Conservation (phyloP, 2,888 invertebrate species). For the Eupithecia pulchellata region DNA sequence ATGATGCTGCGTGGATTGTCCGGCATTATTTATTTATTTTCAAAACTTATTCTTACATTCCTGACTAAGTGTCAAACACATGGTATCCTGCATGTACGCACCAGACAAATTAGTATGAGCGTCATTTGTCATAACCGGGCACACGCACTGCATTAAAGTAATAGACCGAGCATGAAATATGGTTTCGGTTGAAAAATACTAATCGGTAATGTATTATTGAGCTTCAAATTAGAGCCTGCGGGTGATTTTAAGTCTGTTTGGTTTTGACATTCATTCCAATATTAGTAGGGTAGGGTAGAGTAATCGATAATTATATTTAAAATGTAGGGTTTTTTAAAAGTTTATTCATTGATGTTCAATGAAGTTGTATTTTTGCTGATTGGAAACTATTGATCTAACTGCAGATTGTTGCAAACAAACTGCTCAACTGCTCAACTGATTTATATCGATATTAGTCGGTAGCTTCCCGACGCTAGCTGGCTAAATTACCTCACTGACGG, state of each 20-base stretch:
- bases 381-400: too few relatives aligned
- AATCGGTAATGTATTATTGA: constrained; percentile 45
- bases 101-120: constrained; percentile 74
- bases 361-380: too few relatives aligned
- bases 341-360: too few relatives aligned
- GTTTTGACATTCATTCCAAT: constrained; percentile 12
- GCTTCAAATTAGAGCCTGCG: constrained; percentile 40
- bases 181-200: constrained; percentile 47
- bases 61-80: constrained; percentile 18
- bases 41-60: constrained; percentile 19
- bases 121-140: constrained; percentile 70
- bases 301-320: neutral
- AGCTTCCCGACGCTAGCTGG: too few relatives aligned
- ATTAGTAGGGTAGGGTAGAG: neutral
- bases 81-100: constrained; percentile 62
- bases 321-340: neutral
- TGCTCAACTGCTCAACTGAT: too few relatives aligned
- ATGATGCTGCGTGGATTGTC: too few relatives aligned
- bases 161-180: constrained; percentile 65
- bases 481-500: too few relatives aligned
- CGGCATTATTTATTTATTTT: too few relatives aligned
- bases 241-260: constrained; percentile 35
- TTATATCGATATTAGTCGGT: too few relatives aligned
- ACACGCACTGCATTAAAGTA: constrained; percentile 48
- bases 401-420: too few relatives aligned